Evolutionary conservation across 2,888 invertebrate genomes (phyloP).

Genomic region (Eucera pruinosa): DNA sequence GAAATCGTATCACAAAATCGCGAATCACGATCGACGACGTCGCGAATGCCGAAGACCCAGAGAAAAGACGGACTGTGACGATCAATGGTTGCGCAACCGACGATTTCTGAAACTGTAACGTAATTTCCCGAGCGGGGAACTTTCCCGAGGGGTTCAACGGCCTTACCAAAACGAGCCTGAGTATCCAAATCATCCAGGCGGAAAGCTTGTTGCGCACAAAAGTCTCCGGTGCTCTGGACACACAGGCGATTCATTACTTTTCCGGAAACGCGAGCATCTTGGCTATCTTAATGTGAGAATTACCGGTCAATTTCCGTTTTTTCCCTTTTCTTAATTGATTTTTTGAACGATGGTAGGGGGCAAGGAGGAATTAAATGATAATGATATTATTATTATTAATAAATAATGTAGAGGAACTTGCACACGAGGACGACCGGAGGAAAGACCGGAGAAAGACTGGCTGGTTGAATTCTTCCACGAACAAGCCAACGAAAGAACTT

Average conservation of each 20-base stretch:
- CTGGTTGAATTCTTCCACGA: slow-evolving; percentile 36
- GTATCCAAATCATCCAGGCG: slow-evolving; percentile 83
- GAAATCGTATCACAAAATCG: neutral
- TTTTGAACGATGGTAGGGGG: neutral
- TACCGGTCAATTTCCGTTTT: neutral
- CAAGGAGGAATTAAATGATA: neutral
- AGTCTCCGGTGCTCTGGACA: slow-evolving; percentile 31
- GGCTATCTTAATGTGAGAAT: neutral
- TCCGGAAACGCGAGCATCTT: slow-evolving; percentile 18
- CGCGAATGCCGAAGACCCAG: neutral
- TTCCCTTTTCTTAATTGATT: neutral
- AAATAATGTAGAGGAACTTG: slow-evolving; percentile 24
- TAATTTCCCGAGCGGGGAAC: slow-evolving; percentile 22
- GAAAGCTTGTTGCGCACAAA: slow-evolving; percentile 45
- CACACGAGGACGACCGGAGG: slow-evolving; percentile 26
- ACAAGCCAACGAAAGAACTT: slow-evolving; percentile 71
- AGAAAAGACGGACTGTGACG: neutral
- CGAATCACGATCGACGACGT: neutral
- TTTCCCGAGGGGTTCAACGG: slow-evolving; percentile 47
- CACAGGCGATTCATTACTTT: slow-evolving; percentile 23
- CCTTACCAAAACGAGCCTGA: slow-evolving; percentile 81
- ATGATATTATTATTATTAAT: no score
- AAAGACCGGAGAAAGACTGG: slow-evolving; percentile 55
- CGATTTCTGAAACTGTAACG: slow-evolving; percentile 32
- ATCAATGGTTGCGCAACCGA: slow-evolving; percentile 18